A percentile compares a stretch with the other conserved stretches of the same genome.
Evolutionary conservation across 2,888 invertebrate genomes (phyloP).

Genomic region (Xanthorhoe designata): DNA sequence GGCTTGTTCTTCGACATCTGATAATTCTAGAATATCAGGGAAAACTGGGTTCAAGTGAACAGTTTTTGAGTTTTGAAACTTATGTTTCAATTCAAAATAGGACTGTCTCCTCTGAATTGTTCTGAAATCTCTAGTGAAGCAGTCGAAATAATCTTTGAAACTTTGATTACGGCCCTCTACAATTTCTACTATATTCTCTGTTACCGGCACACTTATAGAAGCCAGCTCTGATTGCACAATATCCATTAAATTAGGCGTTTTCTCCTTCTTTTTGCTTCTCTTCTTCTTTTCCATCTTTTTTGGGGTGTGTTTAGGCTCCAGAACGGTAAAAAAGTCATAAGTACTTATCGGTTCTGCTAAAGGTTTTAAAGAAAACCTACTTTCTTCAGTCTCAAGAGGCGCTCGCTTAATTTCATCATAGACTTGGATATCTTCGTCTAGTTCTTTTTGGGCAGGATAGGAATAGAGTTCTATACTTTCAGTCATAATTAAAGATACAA

Average conservation of each 20-base stretch:
- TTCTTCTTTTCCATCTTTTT: constrained; percentile 60
- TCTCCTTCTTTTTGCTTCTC: constrained; percentile 58
- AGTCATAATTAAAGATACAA: constrained; percentile 52
- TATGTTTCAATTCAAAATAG: constrained; percentile 58
- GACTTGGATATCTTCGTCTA: constrained; percentile 67
- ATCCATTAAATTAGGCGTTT: constrained; percentile 63
- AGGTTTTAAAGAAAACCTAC: constrained; percentile 47
- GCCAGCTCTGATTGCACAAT: constrained; percentile 67
- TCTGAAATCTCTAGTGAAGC: constrained; percentile 41
- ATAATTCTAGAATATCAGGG: constrained; percentile 65
- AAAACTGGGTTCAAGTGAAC: constrained; percentile 59
- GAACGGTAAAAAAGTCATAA: constrained; percentile 69
- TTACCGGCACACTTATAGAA: constrained; percentile 53
- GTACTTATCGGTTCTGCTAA: constrained; percentile 52
- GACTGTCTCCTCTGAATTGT: constrained; percentile 45
- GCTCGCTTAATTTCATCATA: constrained; percentile 70
- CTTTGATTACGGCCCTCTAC: constrained; percentile 47
- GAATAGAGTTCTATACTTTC: constrained; percentile 67
- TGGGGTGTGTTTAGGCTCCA: constrained; percentile 52
- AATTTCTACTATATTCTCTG: constrained; percentile 58
- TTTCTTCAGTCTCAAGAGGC: constrained; percentile 41
- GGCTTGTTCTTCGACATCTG: constrained; percentile 44
- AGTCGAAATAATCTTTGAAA: constrained; percentile 53
- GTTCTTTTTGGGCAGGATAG: constrained; percentile 48
- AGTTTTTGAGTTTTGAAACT: constrained; percentile 43